Base-by-base conservation (phyloP, 1,140 invertebrate species). In the Trialeurodes vaporariorum region DNA sequence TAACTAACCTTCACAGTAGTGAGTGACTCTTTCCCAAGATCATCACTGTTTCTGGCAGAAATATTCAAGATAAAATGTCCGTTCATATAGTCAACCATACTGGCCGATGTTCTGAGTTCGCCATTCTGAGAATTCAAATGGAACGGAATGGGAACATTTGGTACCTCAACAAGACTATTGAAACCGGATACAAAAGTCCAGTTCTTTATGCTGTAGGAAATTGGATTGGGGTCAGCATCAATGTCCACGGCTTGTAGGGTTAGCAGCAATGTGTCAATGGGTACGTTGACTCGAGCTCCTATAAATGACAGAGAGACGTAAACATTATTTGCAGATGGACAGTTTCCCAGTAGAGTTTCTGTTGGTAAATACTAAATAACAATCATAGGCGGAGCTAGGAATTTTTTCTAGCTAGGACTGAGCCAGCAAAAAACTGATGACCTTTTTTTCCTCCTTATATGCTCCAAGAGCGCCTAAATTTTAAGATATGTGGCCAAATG, bases 211-310 rank as follows among this genome's bases (percentile, higher is more conserved):
- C 78, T 78, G 63, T 89, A 89, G 0, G 80, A 77, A 2, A 91
- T 84, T 0, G 85, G 83, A 1, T 81, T 72, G 1, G 89, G 83
- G 58, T 85, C 83, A 0, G 84, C 80, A 74, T 92, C 90, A 0
- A 79, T 77, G 73, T 92, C 90, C 1, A 72, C 78, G 1, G 89
- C 89, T 67, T 83, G 81, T 0, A 91, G 71, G 0, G 82, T 85
- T 0, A 86, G 82, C 5, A 92, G 79, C 61, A 84, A 80, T 0
- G 87, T 89, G 66, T 90, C 87, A 21, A 89, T 82, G 1, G 89
- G 87, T 0, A 90, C 86, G 73, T 90, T 90, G 0, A 90, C 78
- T 24, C 88, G 80, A 0, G 91, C 88, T 2, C 89, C 80, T 76
- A 68, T 61, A 69, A 72, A 59, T 64, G n/a, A 59, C 62, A 27